phyloP scores from a whole-genome alignment of 2,888 invertebrate genomes.

The Plebejus argus region DNA sequence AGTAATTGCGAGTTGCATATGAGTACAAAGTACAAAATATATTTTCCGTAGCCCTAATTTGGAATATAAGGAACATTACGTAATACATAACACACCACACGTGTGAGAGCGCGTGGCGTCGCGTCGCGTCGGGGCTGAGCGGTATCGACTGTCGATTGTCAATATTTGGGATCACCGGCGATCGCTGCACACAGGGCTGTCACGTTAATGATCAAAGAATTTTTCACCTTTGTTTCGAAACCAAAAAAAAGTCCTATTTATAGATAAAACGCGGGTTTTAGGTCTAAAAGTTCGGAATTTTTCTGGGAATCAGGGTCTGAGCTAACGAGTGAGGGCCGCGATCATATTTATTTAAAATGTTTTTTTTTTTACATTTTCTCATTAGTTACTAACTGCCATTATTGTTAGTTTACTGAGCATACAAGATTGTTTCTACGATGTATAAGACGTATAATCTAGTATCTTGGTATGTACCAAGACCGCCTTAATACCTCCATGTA shows the following conservation, averaged over 20 bases:
- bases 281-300: not conserved
- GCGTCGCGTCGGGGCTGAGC: slow-evolving; percentile 10
- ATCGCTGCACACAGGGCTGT: slow-evolving; percentile 43
- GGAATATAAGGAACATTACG: not conserved
- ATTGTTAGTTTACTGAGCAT: too few species aligned
- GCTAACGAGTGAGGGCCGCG: not conserved
- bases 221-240: not conserved
- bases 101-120: slow-evolving; percentile 14
- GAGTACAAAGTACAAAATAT: too few species aligned
- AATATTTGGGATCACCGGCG: slow-evolving; percentile 63
- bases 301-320: not conserved
- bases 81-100: not conserved
- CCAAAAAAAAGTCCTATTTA: not conserved
- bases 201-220: not conserved
- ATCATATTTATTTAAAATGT: too few species aligned
- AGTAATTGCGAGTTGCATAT: too few species aligned
- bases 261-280: not conserved
- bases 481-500: too few species aligned
- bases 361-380: too few species aligned
- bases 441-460: too few species aligned
- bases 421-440: too few species aligned
- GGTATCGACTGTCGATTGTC: slow-evolving; percentile 48
- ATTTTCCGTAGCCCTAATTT: too few species aligned
- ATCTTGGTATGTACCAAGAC: too few species aligned
- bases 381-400: too few species aligned